Conservation (phyloP, 2,888 invertebrate genomes). For the Gonocerus acuteangulatus region DNA sequence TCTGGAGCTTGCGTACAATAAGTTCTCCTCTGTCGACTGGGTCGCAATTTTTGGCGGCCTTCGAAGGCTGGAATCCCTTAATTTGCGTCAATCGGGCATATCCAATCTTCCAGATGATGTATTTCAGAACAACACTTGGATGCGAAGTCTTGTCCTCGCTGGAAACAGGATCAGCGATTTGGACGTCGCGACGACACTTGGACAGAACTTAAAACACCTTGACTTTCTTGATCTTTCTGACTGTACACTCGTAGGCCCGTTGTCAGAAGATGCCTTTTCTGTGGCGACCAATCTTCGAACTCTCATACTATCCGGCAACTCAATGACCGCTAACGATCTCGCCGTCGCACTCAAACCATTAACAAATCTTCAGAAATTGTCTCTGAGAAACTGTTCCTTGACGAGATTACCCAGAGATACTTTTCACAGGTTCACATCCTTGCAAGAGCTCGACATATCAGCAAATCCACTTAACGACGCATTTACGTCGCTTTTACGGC, state of each 20-base stretch:
- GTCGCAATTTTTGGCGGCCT: slow-evolving; percentile 54
- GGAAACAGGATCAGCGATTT: slow-evolving; percentile 58
- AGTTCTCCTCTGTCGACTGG: slow-evolving; percentile 50
- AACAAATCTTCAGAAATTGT: slow-evolving; percentile 56
- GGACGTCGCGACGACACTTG: slow-evolving; percentile 56
- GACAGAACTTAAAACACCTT: slow-evolving; percentile 56
- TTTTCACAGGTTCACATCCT: slow-evolving; percentile 57
- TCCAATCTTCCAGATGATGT: slow-evolving; percentile 56
- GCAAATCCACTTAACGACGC: slow-evolving; percentile 58
- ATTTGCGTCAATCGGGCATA: slow-evolving; percentile 55
- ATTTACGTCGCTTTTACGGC: slow-evolving; percentile 57
- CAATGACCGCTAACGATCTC: slow-evolving; percentile 58
- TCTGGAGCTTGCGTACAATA: slow-evolving; percentile 57
- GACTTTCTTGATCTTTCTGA: slow-evolving; percentile 60
- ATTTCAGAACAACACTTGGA: slow-evolving; percentile 57
- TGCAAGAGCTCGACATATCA: slow-evolving; percentile 62
- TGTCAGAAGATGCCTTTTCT: slow-evolving; percentile 60
- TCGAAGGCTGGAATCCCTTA: slow-evolving; percentile 54
- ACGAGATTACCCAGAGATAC: slow-evolving; percentile 55
- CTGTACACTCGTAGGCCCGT: slow-evolving; percentile 57
- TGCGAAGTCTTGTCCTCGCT: slow-evolving; percentile 56
- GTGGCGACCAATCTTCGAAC: slow-evolving; percentile 59
- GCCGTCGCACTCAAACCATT: slow-evolving; percentile 58
- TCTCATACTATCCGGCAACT: slow-evolving; percentile 59
- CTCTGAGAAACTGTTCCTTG: slow-evolving; percentile 59